phyloP scores from a whole-genome alignment of 2,113 vertebrate species.

The Pedionomus torquatus region DNA sequence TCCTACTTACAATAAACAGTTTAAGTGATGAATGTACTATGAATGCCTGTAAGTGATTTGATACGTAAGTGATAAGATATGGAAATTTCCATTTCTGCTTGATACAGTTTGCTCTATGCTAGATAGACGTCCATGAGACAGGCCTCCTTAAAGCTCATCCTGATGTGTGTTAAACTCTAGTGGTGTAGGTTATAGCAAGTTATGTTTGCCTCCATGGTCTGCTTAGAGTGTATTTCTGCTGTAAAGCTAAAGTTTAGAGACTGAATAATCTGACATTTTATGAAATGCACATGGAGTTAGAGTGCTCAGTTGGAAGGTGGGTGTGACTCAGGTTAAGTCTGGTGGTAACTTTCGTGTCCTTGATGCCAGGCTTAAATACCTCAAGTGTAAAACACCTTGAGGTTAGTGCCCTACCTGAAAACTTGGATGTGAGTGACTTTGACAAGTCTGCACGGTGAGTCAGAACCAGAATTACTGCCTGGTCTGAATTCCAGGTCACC shows the following conservation, averaged over 20 bases:
- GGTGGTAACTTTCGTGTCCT: neutral
- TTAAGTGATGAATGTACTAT: neutral
- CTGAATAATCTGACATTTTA: neutral
- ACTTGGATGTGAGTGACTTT: neutral
- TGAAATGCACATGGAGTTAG: neutral
- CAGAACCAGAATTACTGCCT: neutral
- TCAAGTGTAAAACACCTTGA: neutral
- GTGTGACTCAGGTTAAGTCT: neutral
- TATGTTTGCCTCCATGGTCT: neutral
- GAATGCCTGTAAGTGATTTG: neutral
- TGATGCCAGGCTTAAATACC: neutral
- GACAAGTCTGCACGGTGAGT: neutral
- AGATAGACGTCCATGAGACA: neutral
- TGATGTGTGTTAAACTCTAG: neutral
- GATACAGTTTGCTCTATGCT: neutral
- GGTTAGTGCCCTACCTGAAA: neutral
- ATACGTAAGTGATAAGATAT: too few species aligned
- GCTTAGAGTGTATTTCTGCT: neutral
- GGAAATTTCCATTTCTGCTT: neutral
- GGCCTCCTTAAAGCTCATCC: neutral
- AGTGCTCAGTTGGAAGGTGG: neutral
- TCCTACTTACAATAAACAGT: rapidly evolving
- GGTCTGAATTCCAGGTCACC: neutral
- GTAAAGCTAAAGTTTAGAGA: neutral
- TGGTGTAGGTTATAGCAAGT: neutral